These are phyloP conservation scores for Eufriesea mexicana DNA, from an alignment of 1,140 invertebrate genomes.

Conservation along the genomic window DNA sequence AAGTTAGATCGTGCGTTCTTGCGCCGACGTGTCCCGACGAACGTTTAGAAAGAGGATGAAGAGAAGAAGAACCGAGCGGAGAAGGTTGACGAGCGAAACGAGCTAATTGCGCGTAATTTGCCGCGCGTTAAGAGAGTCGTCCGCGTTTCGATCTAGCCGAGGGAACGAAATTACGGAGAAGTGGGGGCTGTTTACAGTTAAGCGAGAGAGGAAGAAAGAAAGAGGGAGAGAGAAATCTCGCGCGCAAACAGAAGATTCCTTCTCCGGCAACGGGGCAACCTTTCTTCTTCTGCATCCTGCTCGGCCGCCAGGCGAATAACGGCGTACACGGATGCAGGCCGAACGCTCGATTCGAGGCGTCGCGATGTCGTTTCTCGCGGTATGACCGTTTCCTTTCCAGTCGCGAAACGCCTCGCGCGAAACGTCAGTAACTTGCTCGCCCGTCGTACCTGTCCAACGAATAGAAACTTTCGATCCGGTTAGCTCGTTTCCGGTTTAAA, in stretches of 20 bases:
- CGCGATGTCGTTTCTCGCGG: too few species aligned
- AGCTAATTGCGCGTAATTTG: constrained; percentile 43
- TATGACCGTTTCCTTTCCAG: too few species aligned
- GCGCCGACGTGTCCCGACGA: background rate
- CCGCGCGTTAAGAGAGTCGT: constrained; percentile 7
- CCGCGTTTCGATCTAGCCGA: background rate
- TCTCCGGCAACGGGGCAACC: constrained; percentile 6
- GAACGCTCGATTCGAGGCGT: background rate
- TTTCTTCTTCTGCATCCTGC: constrained; percentile 20
- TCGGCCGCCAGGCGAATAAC: background rate
- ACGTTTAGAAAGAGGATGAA: background rate
- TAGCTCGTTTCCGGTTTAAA: constrained; percentile 9
- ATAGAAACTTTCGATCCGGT: background rate
- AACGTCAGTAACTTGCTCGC: too few species aligned
- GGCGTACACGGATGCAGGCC: background rate
- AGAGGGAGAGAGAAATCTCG: constrained; percentile 19
- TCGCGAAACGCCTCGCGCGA: background rate
- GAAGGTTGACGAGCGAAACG: background rate
- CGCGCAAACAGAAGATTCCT: constrained; percentile 9
- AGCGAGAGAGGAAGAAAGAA: background rate
- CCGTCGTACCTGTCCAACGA: background rate
- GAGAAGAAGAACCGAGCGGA: background rate
- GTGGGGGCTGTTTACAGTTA: constrained; percentile 55
- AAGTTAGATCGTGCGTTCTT: background rate
- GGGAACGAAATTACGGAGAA: background rate